phyloP scores from a whole-genome alignment of 1,140 invertebrate species.

The Sarcophaga peregrina region DNA sequence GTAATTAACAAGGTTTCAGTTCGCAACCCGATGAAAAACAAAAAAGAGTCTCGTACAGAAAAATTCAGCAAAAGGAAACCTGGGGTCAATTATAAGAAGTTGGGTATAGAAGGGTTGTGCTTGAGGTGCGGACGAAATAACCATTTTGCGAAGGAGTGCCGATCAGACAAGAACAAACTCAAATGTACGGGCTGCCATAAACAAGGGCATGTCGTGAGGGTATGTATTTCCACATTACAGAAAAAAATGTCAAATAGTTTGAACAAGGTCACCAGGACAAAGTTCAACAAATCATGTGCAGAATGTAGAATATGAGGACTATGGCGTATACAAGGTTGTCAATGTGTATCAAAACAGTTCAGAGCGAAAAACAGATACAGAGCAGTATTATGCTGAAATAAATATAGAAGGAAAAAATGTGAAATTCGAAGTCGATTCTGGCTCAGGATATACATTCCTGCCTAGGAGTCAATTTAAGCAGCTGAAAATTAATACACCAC shows the following conservation, averaged over 20 bases:
- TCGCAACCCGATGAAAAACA: not conserved
- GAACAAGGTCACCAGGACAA: no score
- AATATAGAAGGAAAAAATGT: not conserved
- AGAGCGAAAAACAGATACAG: not conserved
- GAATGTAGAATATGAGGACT: no score
- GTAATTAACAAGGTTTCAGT: no score
- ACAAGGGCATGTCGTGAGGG: constrained; percentile 13
- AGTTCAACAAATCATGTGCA: no score
- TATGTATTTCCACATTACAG: not conserved
- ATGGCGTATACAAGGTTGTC: no score
- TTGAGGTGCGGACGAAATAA: no score
- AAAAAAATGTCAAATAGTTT: no score
- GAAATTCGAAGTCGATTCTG: constrained; percentile 22
- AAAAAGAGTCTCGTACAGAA: not conserved
- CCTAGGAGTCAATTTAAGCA: not conserved
- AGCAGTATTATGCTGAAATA: constrained; percentile 1
- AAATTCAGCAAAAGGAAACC: no score
- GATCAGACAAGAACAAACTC: not conserved
- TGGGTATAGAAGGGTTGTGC: no score
- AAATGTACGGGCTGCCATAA: not conserved
- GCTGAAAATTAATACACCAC: no score
- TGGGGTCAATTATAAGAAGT: no score
- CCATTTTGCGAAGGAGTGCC: no score
- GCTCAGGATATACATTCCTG: not conserved
- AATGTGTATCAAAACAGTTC: not conserved